phyloP scores from a whole-genome alignment of 2,888 invertebrate genomes.

The Melitaea athalia region DNA sequence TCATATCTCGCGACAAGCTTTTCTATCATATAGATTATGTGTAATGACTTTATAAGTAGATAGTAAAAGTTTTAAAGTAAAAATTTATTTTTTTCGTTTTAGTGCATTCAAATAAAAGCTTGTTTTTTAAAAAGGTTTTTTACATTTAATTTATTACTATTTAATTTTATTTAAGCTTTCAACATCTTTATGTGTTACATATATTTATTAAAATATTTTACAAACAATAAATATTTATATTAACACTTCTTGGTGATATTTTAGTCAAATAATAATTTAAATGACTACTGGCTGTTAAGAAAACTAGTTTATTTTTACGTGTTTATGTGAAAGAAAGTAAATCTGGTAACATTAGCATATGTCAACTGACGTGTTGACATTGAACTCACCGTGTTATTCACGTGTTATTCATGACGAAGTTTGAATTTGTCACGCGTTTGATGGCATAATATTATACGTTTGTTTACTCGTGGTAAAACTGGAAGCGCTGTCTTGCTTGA shows the following conservation, averaged over 20 bases:
- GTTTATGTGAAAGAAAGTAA: conserved; percentile 55
- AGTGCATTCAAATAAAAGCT: no score
- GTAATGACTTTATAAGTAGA: no score
- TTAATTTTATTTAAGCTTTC: no score
- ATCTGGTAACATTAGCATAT: conserved; percentile 53
- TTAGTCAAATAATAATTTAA: conserved; percentile 10
- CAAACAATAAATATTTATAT: not conserved
- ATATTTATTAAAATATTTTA: not conserved
- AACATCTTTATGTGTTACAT: no score
- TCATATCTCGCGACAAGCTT: no score
- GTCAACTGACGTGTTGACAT: conserved; percentile 49
- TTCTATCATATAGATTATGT: no score
- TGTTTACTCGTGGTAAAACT: not conserved
- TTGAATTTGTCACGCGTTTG: not conserved
- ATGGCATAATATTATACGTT: not conserved
- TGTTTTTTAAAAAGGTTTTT: no score
- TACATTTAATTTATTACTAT: no score
- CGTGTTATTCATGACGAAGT: conserved; percentile 22
- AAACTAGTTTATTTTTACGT: conserved; percentile 31
- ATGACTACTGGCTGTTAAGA: conserved; percentile 26
- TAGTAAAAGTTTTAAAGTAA: no score
- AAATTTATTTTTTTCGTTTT: no score
- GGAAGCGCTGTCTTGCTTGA: not conserved
- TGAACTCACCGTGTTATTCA: conserved; percentile 51
- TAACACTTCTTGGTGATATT: not conserved